Percentiles rank a stretch among this genome's conserved stretches.
phyloP scores from a whole-genome alignment of 2,113 vertebrate genomes.

The Grammomys dolichurus region DNA sequence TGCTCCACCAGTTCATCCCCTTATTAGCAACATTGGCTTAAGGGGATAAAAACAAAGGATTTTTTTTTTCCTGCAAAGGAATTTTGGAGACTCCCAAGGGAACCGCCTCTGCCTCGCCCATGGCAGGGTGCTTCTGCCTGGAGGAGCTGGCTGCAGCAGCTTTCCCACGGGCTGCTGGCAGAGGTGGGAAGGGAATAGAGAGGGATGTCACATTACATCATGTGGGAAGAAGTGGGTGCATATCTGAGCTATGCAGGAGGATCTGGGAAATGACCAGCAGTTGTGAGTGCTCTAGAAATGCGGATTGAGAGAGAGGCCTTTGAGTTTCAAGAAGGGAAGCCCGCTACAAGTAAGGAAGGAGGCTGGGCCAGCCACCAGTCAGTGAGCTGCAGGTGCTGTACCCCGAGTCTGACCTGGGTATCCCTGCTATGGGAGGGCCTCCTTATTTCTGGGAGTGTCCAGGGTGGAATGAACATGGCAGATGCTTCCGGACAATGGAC shows the following conservation, averaged over 20 bases:
- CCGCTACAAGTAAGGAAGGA: conserved; percentile 59
- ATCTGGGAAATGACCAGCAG: conserved; percentile 66
- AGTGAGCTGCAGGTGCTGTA: conserved; percentile 74
- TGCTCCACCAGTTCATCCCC: neutral
- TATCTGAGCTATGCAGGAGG: conserved; percentile 66
- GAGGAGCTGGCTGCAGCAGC: neutral
- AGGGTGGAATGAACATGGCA: conserved; percentile 86
- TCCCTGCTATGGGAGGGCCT: conserved; percentile 75
- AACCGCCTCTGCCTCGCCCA: conserved; percentile 54
- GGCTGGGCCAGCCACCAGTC: conserved; percentile 71
- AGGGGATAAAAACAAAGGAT: too few species aligned
- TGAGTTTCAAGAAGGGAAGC: neutral
- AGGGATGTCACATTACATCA: conserved; percentile 5
- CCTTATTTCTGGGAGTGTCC: conserved; percentile 73
- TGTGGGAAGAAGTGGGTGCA: conserved; percentile 53
- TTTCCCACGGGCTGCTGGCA: neutral
- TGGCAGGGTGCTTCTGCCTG: conserved; percentile 59
- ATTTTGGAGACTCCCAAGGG: conserved; percentile 57
- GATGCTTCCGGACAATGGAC: conserved; percentile 91
- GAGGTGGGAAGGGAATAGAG: neutral
- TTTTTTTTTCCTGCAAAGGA: neutral
- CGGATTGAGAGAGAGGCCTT: conserved; percentile 69
- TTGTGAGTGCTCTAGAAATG: neutral
- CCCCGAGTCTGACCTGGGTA: conserved; percentile 78
- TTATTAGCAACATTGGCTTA: conserved; percentile 14